Conservation (phyloP, 2,113 vertebrate species). For the Fulmarus glacialis region DNA sequence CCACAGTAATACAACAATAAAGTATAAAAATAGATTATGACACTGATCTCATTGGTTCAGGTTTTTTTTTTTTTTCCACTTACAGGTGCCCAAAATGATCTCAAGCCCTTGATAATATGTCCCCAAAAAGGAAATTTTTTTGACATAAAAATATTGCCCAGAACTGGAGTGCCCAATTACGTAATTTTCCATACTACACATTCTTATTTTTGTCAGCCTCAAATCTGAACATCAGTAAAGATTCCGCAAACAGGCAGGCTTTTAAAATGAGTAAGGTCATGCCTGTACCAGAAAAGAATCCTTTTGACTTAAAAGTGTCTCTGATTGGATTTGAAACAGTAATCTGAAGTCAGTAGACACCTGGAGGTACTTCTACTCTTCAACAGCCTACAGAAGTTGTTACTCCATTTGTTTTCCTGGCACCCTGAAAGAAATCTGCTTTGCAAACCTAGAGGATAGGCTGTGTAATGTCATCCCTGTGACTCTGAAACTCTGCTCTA, state of each 20-base stretch:
- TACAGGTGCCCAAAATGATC: neutral
- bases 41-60: neutral
- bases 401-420: neutral
- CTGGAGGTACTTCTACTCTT: neutral
- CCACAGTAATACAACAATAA: neutral
- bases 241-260: neutral
- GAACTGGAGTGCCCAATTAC: neutral
- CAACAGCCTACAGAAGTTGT: neutral
- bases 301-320: neutral
- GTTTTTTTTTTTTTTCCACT: neutral
- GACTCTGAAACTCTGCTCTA: neutral
- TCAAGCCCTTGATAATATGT: neutral
- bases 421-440: neutral
- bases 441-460: neutral
- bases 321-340: neutral
- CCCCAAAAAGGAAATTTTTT: neutral
- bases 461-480: neutral
- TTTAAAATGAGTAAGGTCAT: neutral
- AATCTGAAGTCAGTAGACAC: neutral
- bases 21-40: neutral
- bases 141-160: neutral
- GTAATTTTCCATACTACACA: fast-evolving
- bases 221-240: neutral
- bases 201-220: neutral
- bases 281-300: neutral